Evolutionary conservation across 2,888 invertebrate genomes (phyloP), one percentile per base, ranked within the genome.

Genomic region (Opisthograptis luteolata): DNA sequence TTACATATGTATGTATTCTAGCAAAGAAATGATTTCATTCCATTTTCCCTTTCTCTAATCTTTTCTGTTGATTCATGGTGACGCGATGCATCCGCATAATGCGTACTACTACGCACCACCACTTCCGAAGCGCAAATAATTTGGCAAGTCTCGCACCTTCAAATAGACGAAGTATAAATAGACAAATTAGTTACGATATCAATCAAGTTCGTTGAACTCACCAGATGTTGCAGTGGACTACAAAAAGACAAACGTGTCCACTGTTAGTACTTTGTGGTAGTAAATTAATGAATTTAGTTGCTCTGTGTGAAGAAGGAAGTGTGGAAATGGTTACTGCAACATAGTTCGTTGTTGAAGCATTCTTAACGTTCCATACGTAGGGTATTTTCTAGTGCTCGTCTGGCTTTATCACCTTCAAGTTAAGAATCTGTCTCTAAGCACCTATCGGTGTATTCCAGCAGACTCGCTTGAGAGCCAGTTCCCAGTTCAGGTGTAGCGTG

Each of bases 41-140:
- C n/a, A n/a, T n/a, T n/a, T n/a, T n/a, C n/a, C n/a, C n/a, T n/a
- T n/a, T n/a, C n/a, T n/a, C n/a, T n/a, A n/a, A n/a, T n/a, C n/a
- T n/a, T n/a, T n/a, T n/a, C n/a, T n/a, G n/a, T n/a, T n/a, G n/a
- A n/a, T n/a, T n/a, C n/a, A n/a, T n/a, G n/a, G n/a, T n/a, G n/a
- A n/a, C n/a, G n/a, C n/a, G n/a, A n/a, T 30, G 3, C 10, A 17
- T 9, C 10, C 15, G 15, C 40, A 10, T 22, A 56, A 40, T 43
- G 39, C 50, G 48, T 51, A 28, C 19, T 19, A 37, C 24, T 22
- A n/a, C n/a, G n/a, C n/a, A n/a, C n/a, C n/a, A n/a, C n/a, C 19
- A 79, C 81, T 85, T 86, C 86, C 86, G 83, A 81, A 72, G 62
- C 67, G 71, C 63, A 70, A 79, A 87, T 82, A 81, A 73, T 83